phyloP scores from a whole-genome alignment of 2,888 invertebrate species.

The Leptopterna dolabrata region DNA sequence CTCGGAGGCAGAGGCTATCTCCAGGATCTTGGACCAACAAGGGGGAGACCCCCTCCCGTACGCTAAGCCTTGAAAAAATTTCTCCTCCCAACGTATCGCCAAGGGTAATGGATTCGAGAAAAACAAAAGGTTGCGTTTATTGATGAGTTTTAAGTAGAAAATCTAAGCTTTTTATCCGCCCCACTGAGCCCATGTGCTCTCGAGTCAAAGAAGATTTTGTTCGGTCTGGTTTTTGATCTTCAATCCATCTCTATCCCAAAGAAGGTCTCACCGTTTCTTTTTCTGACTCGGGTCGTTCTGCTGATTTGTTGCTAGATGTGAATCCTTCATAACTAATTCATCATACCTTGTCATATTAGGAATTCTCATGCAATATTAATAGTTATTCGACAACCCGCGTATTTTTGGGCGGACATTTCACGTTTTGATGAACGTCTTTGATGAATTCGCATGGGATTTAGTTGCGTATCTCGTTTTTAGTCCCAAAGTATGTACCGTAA shows the following conservation, averaged over 20 bases:
- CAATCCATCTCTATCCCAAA: conserved; percentile 19
- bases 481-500: too few relatives aligned
- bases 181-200: neutral
- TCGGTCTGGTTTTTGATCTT: conserved; percentile 14
- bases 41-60: neutral
- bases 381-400: neutral
- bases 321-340: conserved; percentile 43
- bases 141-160: conserved; percentile 42
- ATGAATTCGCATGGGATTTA: too few relatives aligned
- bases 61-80: conserved; percentile 13
- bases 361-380: conserved; percentile 37
- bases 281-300: neutral
- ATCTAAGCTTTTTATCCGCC: conserved; percentile 26
- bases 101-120: conserved; percentile 16
- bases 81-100: neutral
- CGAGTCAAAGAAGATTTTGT: neutral
- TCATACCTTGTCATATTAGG: conserved; percentile 35
- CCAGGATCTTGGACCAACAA: neutral
- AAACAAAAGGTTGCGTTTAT: conserved; percentile 35
- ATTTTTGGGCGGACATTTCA: neutral
- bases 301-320: neutral
- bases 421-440: too few relatives aligned
- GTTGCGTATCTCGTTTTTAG: too few relatives aligned
- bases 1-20: neutral
- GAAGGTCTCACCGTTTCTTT: neutral